Base-by-base conservation (phyloP, 2,797 vertebrate species). In the Emydoidea blandingii region DNA sequence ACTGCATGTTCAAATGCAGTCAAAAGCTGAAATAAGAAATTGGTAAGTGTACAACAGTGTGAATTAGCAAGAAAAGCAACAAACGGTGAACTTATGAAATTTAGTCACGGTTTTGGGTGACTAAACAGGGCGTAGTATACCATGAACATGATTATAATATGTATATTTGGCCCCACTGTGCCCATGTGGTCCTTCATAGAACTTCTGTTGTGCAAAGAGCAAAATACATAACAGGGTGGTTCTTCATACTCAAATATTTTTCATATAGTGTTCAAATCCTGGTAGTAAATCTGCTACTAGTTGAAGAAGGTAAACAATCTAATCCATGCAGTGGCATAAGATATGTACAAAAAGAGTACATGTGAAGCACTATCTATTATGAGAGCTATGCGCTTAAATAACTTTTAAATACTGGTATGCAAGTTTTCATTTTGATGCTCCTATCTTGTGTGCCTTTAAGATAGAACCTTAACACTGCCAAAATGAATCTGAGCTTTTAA, bases 1-100 rank as follows among this genome's bases (percentile, higher is more conserved):
- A 99, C 85, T 0, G 99, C 98, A 90, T 98, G 98, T 95, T 99
- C 99, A 98, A 99, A 99, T 1, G 99, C 99, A 93, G 98, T 98
- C 95, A 99, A 97, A 94, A 99, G 98, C 99, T 99, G 97, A 97
- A 97, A 98, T 34, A 93, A 97, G 52, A 85, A 85, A 94, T 87
- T 57, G 92, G 31, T 47, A 92, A 29, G 47, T 85, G 6, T 62
- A 72, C 9, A 65, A 15, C 41, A 92, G 37, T 34, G 1, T 7
- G 72, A 89, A 89, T 49, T 79, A 83, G 89, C 34, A 95, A 29
- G 44, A 47, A 90, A 49, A 52, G 37, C 41, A 81, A 82, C 52
- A 56, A 90, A 44, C 1, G 27, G 9, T 8, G 4, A 92, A 78
- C 15, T 6, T 23, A 29, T 50, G 81, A 83, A 29, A 89, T 54